Evolutionary conservation across 2,113 vertebrate genomes (phyloP).

Genomic region (Xiphias gladius): DNA sequence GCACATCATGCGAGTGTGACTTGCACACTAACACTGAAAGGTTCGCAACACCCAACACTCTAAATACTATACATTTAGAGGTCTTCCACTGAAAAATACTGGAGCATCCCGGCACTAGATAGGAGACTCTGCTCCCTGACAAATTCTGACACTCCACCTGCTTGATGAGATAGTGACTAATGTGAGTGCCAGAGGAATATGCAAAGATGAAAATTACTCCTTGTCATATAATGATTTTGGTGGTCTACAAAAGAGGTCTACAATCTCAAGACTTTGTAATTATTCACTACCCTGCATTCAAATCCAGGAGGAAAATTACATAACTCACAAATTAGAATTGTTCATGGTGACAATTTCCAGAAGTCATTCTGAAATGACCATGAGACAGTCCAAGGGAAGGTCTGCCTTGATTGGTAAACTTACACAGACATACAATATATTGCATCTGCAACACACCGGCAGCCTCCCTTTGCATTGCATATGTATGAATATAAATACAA

Average conservation of each 20-base stretch:
- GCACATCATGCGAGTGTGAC: not conserved
- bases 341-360: slow-evolving; percentile 29
- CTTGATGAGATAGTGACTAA: not conserved
- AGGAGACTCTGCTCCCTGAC: not conserved
- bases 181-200: not conserved
- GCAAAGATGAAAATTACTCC: not conserved
- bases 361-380: slow-evolving; percentile 33
- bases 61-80: too few species aligned
- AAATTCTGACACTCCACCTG: not conserved
- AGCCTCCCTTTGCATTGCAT: slow-evolving; percentile 54
- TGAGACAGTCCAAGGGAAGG: slow-evolving; percentile 50
- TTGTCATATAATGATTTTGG: slow-evolving; percentile 1
- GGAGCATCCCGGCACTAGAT: not conserved
- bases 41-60: too few species aligned
- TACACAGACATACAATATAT: slow-evolving; percentile 27
- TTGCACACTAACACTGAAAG: not conserved
- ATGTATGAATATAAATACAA: slow-evolving; percentile 70
- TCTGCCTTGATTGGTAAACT: slow-evolving; percentile 31
- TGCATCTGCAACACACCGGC: slow-evolving; percentile 10
- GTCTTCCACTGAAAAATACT: not conserved
- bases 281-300: slow-evolving; percentile 5
- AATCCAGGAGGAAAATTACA: slow-evolving; percentile 8
- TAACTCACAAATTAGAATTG: not conserved
- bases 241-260: slow-evolving; percentile 8
- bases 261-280: not conserved